Evolutionary conservation across 2,113 vertebrate genomes (phyloP), one percentile per base, ranked within the genome.

Genomic region (Hemiprocne comata): DNA sequence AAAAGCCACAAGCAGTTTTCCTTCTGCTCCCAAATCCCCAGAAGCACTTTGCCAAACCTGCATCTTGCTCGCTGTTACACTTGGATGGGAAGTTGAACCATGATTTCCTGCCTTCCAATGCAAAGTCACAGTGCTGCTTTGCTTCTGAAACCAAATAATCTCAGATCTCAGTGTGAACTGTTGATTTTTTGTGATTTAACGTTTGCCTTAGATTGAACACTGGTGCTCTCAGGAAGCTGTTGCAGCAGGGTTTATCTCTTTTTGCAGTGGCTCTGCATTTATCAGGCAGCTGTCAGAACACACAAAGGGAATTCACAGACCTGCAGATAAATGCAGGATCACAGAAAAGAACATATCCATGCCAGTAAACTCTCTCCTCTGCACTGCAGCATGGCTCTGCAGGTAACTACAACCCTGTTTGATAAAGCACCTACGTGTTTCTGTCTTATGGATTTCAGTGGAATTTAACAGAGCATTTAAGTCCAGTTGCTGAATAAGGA

Each of bases 221-320:
- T 72, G 94, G 91, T 95, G 61, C 42, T 94, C 94, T 92, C 96
- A 70, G 84, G 73, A 92, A 91, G 62, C 66, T 65, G 33, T 69
- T 92, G 70, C 20, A 4, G 70, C 28, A 40, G 84, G 19, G 61
- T 92, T 95, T 97, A 95, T 97, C 93, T 94, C 89, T 65, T 53
- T 72, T 61, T 61, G 77, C 94, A 96, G 79, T 21, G 17, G 42
- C 83, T 69, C 13, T 58, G 69, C 74, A 92, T 92, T 97, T 94
- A 82, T 95, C 95, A 89, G 89, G 61, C 73, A 94, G 61, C 93
- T 92, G 87, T 57, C 89, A 94, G 76, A 36, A 29, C 0, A 1
- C 87, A 92, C 89, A 96, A 85, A 87, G 62, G 77, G 80, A 85
- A 89, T 66, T 48, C 94, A 78, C 24, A 72, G 80, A 38, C 48